Base-by-base conservation (phyloP, 2,113 vertebrate genomes). In the Corydoras sp. region DNA sequence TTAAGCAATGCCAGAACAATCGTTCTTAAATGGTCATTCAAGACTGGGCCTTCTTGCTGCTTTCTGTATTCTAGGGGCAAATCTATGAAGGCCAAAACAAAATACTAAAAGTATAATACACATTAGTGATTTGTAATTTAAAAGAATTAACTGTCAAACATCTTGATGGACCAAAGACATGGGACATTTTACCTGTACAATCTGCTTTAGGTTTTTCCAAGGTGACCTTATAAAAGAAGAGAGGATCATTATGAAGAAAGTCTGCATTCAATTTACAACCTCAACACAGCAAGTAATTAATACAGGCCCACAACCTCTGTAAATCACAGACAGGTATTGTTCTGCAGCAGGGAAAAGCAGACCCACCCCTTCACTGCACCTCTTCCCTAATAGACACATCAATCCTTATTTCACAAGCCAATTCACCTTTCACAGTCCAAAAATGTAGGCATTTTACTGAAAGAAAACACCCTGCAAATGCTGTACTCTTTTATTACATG, bases 1-100 rank as follows among this genome's bases (percentile, higher is more conserved):
- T 53, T 32, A 54, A 83, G 87, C 89, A 88, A 87, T 79, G 83
- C 84, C 81, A 80, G 83, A 82, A 83, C 74, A 81, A 82, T 86
- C 83, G 86, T 84, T 86, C 82, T 88, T 79, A 79, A 81, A 82
- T 74, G 72, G 73, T 31, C 15, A 3, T 65, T 30, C n/a, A 18
- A 72, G 5, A 35, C 59, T 2, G 32, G 50, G 24, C 83, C 79
- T 81, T 79, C n/a, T 15, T 30, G 35, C 35, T 43, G 31, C 71
- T 86, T 83, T 24, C 18, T 24, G 18, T 24, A 24, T 24, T 24
- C 18, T 24, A 24, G 18, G 18, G 18, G 18, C 18, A 60, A 67
- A 81, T 73, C 62, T 80, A 58, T 58, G n/a, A 18, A n/a, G 54
- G 35, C 35, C 35, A 43, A 43, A 43, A 43, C 35, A 43, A 43